Base-by-base conservation (phyloP, 1,140 invertebrate species). In the Charaxes varanes region DNA sequence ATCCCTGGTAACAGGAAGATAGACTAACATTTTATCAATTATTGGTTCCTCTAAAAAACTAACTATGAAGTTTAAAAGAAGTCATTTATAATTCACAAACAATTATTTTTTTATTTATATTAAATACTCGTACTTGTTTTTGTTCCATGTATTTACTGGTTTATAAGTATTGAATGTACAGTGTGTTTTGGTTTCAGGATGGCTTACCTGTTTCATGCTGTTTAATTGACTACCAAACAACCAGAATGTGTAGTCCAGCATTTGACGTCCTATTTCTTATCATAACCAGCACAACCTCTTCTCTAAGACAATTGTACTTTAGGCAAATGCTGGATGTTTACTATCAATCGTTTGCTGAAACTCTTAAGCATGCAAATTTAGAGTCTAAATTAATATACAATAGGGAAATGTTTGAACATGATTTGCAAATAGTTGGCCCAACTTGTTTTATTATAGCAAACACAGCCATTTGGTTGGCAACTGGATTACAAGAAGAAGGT, bases 151-250 rank as follows among this genome's bases (percentile, higher is more conserved):
- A n/a, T n/a, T n/a, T n/a, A n/a, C n/a, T n/a, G n/a, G n/a, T n/a
- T n/a, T n/a, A n/a, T n/a, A n/a, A n/a, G n/a, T n/a, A n/a, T n/a
- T n/a, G n/a, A n/a, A n/a, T n/a, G n/a, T n/a, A n/a, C n/a, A n/a
- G n/a, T n/a, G n/a, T n/a, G n/a, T 24, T 19, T 28, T 55, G 54
- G 6, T 74, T 78, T 30, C 52, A 82, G 76, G 41, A 62, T 31
- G 37, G 47, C 3, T 40, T 32, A 37, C 66, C 69, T 16, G 28
- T 50, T 14, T 62, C 54, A 15, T 65, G 67, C 2, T 80, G 78
- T 40, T 19, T 82, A 6, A 76, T 82, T 43, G 74, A 82, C 30
- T 80, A 71, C 42, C 74, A 82, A 64, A 67, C 69, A n/a, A 48
- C 57, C 6, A 51, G 76, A 22, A 57, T 67, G 15, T 55, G 51